Base-by-base conservation (phyloP, 2,888 invertebrate species). In the Deladenus siricidicola region DNA sequence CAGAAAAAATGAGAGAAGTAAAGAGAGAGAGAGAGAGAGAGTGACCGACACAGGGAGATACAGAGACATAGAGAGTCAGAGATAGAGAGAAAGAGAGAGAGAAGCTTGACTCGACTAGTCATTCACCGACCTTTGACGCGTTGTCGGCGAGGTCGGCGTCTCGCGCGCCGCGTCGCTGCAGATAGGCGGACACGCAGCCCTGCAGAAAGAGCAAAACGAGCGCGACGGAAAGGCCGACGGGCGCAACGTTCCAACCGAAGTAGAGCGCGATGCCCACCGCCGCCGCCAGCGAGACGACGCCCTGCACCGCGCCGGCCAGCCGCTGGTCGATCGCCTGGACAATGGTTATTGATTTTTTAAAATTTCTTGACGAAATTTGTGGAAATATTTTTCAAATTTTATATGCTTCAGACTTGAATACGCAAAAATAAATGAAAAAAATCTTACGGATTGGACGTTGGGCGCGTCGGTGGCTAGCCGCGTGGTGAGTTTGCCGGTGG, bases 381-480 rank as follows among this genome's bases (percentile, higher is more conserved):
- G 6, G n/a, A n/a, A n/a, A n/a, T n/a, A n/a, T n/a, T n/a, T n/a
- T n/a, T n/a, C n/a, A n/a, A n/a, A n/a, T 42, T 42, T 42, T 17
- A 42, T 17, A 42, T 42, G 42, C 42, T 42, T 42, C 42, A 10
- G 10, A 42, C 10, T 42, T 17, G n/a, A 42, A 17, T n/a, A n/a
- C n/a, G n/a, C n/a, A n/a, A n/a, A n/a, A n/a, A n/a, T n/a, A n/a
- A 42, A 42, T 42, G 42, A 10, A n/a, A 42, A 19, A 10, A 10
- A 21, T 68, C 79, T 72, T 63, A 81, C 81, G 62, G 71, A 73
- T 74, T 81, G 80, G 17, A 82, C 78, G 49, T 81, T 78, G 3
- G 83, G 82, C 19, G 81, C 81, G 70, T 83, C 83, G 43, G 81
- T 79, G 4, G 82, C 80, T 58, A 83, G 76, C 56, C 80, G 69